phyloP scores from a whole-genome alignment of 2,113 vertebrate species.

The Orthonyx spaldingii region DNA sequence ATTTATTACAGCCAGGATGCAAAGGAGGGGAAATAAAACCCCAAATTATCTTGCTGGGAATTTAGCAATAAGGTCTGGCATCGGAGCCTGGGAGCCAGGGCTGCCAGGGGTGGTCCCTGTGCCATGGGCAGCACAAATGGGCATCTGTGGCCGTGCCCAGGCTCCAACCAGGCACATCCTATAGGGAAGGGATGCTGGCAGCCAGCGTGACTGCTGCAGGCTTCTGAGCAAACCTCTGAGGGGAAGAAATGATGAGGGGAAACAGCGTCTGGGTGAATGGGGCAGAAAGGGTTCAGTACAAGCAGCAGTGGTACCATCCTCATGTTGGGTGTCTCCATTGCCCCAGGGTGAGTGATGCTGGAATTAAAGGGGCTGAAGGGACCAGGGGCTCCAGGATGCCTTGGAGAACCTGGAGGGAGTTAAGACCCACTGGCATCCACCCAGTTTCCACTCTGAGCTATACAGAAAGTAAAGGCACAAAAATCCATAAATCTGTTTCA shows the following conservation, averaged over 20 bases:
- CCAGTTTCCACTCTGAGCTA: not conserved
- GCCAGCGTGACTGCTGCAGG: not conserved
- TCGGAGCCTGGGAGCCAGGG: fast-evolving
- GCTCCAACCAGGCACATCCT: not conserved
- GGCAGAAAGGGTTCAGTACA: not conserved
- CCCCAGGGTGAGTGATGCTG: not conserved
- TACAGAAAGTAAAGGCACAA: not conserved
- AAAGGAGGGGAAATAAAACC: not conserved
- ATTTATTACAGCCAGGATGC: not conserved
- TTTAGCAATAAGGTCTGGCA: not conserved
- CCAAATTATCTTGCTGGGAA: not conserved
- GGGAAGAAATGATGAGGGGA: not conserved
- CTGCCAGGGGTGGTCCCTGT: not conserved
- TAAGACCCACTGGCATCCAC: not conserved
- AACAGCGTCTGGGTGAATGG: not conserved
- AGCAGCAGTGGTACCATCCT: not conserved
- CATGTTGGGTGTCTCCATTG: fast-evolving
- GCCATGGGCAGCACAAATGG: not conserved
- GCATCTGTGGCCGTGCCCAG: not conserved
- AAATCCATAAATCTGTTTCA: not conserved
- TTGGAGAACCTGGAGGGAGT: not conserved
- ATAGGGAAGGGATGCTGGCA: not conserved
- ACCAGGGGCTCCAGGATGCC: not conserved
- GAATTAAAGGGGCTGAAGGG: not conserved
- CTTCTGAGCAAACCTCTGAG: not conserved